These are phyloP conservation scores for Martes martes DNA, from an alignment of 2,113 vertebrate species.

Conservation along the genomic window DNA sequence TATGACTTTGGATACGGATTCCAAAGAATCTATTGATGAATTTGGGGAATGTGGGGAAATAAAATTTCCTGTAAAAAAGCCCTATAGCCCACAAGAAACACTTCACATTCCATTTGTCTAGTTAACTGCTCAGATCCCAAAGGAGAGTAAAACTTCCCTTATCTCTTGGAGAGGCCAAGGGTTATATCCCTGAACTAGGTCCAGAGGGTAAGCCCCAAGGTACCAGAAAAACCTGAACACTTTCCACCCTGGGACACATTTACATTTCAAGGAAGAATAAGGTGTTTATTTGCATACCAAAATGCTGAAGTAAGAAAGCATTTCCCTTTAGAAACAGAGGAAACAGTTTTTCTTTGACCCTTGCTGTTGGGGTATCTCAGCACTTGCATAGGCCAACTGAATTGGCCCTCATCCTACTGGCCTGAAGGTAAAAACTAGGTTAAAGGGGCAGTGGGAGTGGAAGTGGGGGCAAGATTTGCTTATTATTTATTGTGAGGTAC, in stretches of 20 bases:
- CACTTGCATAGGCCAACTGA: not conserved
- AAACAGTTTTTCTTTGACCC: not conserved
- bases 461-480: not conserved
- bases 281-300: not conserved
- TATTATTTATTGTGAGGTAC: not conserved
- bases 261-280: not conserved
- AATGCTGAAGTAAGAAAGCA: not conserved
- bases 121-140: not conserved
- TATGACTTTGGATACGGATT: not conserved
- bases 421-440: not conserved
- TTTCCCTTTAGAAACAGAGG: not conserved
- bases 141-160: not conserved
- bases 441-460: too few relatives aligned
- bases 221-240: not conserved
- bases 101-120: not conserved
- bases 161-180: not conserved
- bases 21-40: not conserved
- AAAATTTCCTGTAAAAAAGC: not conserved
- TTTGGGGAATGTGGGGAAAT: not conserved
- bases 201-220: not conserved
- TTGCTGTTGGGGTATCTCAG: not conserved
- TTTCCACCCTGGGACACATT: not conserved
- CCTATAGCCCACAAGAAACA: not conserved
- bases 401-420: not conserved
- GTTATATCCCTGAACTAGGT: not conserved